Percentiles rank a stretch among this genome's conserved stretches.
Evolutionary conservation across 2,797 vertebrate genomes (phyloP).

Genomic region (Cyprinella venusta): DNA sequence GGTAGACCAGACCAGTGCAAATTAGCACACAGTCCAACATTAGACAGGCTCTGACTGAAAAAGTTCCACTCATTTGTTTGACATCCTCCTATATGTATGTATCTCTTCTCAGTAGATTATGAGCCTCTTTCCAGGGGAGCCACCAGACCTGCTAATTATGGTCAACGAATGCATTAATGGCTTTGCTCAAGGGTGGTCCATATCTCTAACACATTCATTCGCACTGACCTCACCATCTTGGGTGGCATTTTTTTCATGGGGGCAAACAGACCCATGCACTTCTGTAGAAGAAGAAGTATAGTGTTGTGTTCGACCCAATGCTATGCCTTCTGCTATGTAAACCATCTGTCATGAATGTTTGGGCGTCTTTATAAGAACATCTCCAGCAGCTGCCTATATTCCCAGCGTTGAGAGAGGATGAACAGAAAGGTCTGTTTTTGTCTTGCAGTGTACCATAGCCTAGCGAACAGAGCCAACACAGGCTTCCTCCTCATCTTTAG

Average conservation of each 20-base stretch:
- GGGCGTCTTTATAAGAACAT: conserved; percentile 81
- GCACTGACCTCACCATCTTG: conserved; percentile 43
- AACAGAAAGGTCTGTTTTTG: conserved; percentile 80
- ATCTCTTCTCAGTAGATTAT: conserved; percentile 7
- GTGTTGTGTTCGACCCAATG: conserved; percentile 70
- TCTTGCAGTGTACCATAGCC: conserved; percentile 78
- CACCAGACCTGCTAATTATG: conserved; percentile 22
- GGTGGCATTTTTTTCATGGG: conserved; percentile 24
- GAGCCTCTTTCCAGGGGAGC: background rate
- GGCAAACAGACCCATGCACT: conserved; percentile 55
- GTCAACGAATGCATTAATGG: conserved; percentile 48
- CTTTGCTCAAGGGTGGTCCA: conserved; percentile 64
- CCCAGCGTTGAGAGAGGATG: conserved; percentile 75
- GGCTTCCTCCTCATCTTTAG: conserved; percentile 37
- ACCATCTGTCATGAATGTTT: conserved; percentile 81
- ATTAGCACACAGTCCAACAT: background rate
- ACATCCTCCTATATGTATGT: conserved; percentile 4
- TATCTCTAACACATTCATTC: conserved; percentile 10
- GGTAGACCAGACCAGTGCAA: conserved; percentile 7
- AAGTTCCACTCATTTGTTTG: background rate
- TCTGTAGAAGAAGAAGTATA: conserved; percentile 66
- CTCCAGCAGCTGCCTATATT: conserved; percentile 83
- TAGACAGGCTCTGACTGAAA: background rate
- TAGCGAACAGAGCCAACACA: conserved; percentile 60
- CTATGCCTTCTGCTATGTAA: conserved; percentile 69